A percentile compares a stretch with the other conserved stretches of the same genome.
Conservation (phyloP, 1,140 invertebrate species). For the Holotrichia oblita region DNA sequence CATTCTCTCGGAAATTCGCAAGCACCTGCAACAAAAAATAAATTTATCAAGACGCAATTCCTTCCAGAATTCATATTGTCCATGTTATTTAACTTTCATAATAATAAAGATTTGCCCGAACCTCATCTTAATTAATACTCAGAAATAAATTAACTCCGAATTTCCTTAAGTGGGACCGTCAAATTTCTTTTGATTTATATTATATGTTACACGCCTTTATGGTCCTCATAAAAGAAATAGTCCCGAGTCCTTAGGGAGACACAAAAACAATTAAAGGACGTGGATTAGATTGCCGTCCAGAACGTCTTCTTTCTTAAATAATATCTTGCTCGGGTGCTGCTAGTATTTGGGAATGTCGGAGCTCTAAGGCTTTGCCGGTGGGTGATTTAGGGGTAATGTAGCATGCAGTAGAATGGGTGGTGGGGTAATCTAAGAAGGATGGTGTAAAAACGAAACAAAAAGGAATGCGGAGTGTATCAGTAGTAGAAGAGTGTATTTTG, state of each 20-base stretch:
- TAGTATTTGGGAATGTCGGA: not conserved
- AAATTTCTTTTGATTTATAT: not conserved
- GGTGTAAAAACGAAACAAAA: too few relatives aligned
- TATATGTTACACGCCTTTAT: not conserved
- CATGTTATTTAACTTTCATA: too few relatives aligned
- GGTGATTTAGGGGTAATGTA: too few relatives aligned
- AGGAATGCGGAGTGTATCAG: too few relatives aligned
- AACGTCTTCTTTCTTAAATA: slow-evolving; percentile 4
- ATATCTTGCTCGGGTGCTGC: not conserved
- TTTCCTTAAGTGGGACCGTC: too few relatives aligned
- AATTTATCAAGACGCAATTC: too few relatives aligned
- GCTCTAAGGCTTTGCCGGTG: too few relatives aligned
- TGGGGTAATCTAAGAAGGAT: too few relatives aligned
- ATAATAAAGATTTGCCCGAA: not conserved
- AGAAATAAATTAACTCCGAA: not conserved
- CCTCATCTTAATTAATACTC: not conserved
- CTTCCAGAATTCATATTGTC: too few relatives aligned
- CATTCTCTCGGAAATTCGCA: slow-evolving; percentile 78
- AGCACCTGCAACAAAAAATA: slow-evolving; percentile 62
- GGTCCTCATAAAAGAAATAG: not conserved
- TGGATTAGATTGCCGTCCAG: not conserved
- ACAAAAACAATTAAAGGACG: slow-evolving; percentile 17
- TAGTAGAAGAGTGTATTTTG: too few relatives aligned
- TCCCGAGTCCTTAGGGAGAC: not conserved
- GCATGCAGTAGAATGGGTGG: too few relatives aligned